Base-by-base conservation (phyloP, 2,113 vertebrate genomes). In the Gasterosteus aculeatus region DNA sequence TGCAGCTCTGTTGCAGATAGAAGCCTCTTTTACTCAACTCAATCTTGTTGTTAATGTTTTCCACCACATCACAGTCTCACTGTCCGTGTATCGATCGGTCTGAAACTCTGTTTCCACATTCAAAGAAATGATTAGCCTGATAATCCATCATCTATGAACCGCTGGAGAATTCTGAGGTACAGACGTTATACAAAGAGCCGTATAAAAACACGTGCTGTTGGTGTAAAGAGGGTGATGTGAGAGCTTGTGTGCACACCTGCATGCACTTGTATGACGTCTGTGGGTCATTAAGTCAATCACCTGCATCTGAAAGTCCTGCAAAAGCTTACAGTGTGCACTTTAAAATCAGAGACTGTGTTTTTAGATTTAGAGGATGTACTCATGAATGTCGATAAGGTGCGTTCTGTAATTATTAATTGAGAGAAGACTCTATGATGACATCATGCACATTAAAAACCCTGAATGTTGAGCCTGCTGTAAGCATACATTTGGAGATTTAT, bases 11-110 rank as follows among this genome's bases (percentile, higher is more conserved):
- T 65, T 46, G 14, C 51, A 26, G 53, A 33, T 16, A 8, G 3
- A 61, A 41, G 9, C 11, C 0, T 5, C 10, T 29, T 5, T 18
- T 7, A 18, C 46, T 47, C 1, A 77, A 75, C 68, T 72, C 61
- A 3, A 63, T 84, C 14, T 65, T 19, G 19, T 39, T 62, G 76
- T 80, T 29, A 59, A 72, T 69, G 18, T 77, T 81, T 41, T 58
- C 65, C 51, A 26, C 10, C 22, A 47, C 59, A 67, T 75, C 66
- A 16, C 61, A 26, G 41, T 41, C 10, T 19, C 18, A n/a, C 18
- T 29, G 44, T 42, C 15, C 61, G 62, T 3, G 1, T 31, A 29
- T 18, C 4, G 15, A 35, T 56, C 26, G 4, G 12, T 59, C 42
- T 19, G 9, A 60, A 10, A 35, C 4, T 58, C 42, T 64, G 7